A percentile compares a stretch with the other conserved stretches of the same genome.
Evolutionary conservation across 2,888 invertebrate genomes (phyloP).

Genomic region (Keiferia lycopersicella): DNA sequence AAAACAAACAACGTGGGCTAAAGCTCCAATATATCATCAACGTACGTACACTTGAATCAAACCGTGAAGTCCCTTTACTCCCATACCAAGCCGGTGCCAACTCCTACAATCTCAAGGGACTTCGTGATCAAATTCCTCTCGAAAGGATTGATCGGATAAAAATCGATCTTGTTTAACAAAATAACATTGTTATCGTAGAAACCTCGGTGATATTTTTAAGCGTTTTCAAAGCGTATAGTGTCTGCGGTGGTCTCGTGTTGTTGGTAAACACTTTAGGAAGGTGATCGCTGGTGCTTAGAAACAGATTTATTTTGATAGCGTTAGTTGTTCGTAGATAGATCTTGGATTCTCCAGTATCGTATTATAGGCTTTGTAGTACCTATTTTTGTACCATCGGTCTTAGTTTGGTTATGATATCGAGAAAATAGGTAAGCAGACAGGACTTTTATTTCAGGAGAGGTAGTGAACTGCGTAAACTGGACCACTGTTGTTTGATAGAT

Average conservation of each 20-base stretch:
- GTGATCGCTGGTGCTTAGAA: not conserved
- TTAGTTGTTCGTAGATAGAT: not conserved
- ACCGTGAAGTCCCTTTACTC: slow-evolving; percentile 12
- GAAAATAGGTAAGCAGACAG: no score
- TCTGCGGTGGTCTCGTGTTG: slow-evolving; percentile 60
- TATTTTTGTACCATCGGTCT: no score
- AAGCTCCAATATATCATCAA: slow-evolving; percentile 25
- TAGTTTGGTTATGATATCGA: no score
- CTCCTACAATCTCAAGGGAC: not conserved
- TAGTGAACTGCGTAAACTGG: no score
- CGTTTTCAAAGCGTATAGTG: slow-evolving; percentile 34
- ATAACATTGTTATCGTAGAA: slow-evolving; percentile 58
- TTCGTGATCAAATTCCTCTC: slow-evolving; percentile 1
- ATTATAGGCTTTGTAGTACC: not conserved
- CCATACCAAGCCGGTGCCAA: not conserved
- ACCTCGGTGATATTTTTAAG: slow-evolving; percentile 44
- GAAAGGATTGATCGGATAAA: slow-evolving; percentile 52
- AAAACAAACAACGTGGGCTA: slow-evolving; percentile 41
- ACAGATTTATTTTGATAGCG: slow-evolving; percentile 1
- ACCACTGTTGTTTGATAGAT: no score
- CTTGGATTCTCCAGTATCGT: not conserved
- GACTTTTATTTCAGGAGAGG: no score
- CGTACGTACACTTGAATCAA: slow-evolving; percentile 5
- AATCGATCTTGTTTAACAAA: slow-evolving; percentile 57
- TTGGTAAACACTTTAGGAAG: slow-evolving; percentile 53